Evolutionary conservation across 2,797 vertebrate genomes (phyloP), one percentile per base, ranked within the genome.

Genomic region (Fringilla coelebs): DNA sequence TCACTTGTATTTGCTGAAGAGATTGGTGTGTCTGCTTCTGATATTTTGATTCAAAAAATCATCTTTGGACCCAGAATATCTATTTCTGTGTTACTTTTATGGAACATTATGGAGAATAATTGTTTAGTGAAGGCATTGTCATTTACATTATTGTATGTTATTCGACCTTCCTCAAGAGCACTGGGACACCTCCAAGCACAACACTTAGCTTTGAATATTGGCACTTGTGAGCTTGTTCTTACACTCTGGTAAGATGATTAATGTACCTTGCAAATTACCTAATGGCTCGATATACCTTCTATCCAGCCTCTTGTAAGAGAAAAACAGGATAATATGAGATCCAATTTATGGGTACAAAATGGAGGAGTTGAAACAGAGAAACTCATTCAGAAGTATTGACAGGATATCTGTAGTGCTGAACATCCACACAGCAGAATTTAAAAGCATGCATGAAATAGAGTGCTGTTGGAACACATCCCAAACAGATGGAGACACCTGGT

Each of bases 181-280:
- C 54, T 74, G 73, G 74, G 80, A 87, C 68, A 87, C 22, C 65
- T 85, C 75, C 61, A 88, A 85, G 58, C 51, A 83, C 51, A 75
- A 45, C 31, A 49, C 46, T 85, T 58, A 77, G 29, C 43, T 94
- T 68, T 70, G 68, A 92, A 78, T 80, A 78, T 34, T 76, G 74
- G 58, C 85, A 89, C 78, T 93, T 77, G 78, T 89, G 11, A 92
- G 52, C 18, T 43, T 51, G 32, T 68, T 90, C 54, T 92, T 70
- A 68, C 58, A 92, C 38, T 32, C 76, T 48, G 66, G 62, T 62
- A 57, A 76, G 51, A 81, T 91, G 66, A 91, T 90, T 93, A 91
- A 94, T 81, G 73, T 75, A n/a, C 51, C 36, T 77, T 92, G 75
- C 68, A 92, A 96, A 85, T 71, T 88, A 77, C 36, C 84, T 90